A percentile compares a stretch with the other conserved stretches of the same genome.
Evolutionary conservation across 1,140 invertebrate genomes (phyloP).

Genomic region (Neodiprion lecontei): DNA sequence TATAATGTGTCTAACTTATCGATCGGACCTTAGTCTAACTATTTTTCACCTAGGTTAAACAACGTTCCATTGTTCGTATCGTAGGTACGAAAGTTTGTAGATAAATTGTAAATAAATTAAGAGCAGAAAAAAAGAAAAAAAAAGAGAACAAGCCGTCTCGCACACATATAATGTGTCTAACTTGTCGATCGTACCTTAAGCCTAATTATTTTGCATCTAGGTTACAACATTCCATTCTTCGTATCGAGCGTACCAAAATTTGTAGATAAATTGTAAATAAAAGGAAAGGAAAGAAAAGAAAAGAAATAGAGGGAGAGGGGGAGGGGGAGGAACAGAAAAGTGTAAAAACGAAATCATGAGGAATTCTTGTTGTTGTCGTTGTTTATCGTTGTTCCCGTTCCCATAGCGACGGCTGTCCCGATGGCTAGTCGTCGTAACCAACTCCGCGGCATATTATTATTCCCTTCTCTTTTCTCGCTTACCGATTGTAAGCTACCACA

Average conservation of each 20-base stretch:
- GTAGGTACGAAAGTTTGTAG: conserved; percentile 22
- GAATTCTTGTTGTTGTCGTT: conserved; percentile 22
- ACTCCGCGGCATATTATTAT: conserved; percentile 15
- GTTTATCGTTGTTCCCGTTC: conserved; percentile 60
- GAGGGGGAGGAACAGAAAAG: conserved; percentile 12
- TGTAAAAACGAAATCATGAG: conserved; percentile 13
- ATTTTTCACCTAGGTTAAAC: too few relatives aligned
- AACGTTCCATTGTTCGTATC: too few relatives aligned
- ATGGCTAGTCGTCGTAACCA: conserved; percentile 52
- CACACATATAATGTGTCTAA: too few relatives aligned
- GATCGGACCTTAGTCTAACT: too few relatives aligned
- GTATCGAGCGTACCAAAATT: conserved; percentile 17
- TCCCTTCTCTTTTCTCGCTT: conserved; percentile 10
- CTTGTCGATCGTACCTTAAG: too few relatives aligned
- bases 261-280: conserved; percentile 25
- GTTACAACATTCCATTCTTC: too few relatives aligned
- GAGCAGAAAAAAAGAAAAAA: neutral
- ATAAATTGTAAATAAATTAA: conserved; percentile 22
- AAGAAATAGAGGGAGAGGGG: neutral
- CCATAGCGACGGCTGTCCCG: conserved; percentile 55
- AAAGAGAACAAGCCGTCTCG: neutral
- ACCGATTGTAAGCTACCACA: neutral
- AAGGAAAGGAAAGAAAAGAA: neutral
- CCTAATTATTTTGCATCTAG: too few relatives aligned
- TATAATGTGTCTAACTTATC: too few relatives aligned